These are phyloP conservation scores for Poecilia wingei DNA, from an alignment of 2,797 vertebrate species.

Conservation along the genomic window DNA sequence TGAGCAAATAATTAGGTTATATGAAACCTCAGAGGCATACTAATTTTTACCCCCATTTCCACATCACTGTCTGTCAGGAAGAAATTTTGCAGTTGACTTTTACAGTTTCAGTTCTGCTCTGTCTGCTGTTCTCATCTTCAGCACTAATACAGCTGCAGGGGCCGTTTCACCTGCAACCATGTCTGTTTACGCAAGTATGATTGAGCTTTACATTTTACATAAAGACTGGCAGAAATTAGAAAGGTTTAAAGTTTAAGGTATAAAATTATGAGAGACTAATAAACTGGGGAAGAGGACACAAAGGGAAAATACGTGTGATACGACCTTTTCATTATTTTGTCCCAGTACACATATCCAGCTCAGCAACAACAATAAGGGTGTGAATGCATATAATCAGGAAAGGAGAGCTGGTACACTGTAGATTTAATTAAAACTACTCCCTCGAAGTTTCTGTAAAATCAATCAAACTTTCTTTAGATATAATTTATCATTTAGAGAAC, in stretches of 20 bases:
- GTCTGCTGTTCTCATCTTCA: conserved; percentile 19
- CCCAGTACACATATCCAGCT: conserved; percentile 9
- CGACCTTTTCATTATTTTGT: conserved; percentile 36
- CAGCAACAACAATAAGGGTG: background rate
- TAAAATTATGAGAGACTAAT: background rate
- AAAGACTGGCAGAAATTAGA: conserved; percentile 21
- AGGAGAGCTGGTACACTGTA: background rate
- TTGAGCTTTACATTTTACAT: conserved; percentile 21
- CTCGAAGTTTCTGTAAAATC: background rate
- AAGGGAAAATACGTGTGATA: conserved; percentile 26
- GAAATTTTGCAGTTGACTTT: conserved; percentile 41
- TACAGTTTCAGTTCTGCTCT: conserved; percentile 14
- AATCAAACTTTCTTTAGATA: background rate
- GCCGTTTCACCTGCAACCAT: conserved; percentile 33
- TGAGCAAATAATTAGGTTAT: background rate
- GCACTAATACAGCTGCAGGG: conserved; percentile 45
- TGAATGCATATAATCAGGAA: background rate
- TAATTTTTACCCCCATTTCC: conserved; percentile 20
- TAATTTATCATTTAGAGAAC: background rate
- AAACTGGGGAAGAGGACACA: conserved; percentile 4
- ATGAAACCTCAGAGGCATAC: background rate
- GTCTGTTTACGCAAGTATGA: conserved; percentile 54
- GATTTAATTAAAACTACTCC: background rate
- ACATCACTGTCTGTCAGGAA: conserved; percentile 28
- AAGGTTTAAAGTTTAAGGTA: conserved; percentile 26